phyloP scores from a whole-genome alignment of 2,888 invertebrate genomes.

The Ariolimax columbianus region DNA sequence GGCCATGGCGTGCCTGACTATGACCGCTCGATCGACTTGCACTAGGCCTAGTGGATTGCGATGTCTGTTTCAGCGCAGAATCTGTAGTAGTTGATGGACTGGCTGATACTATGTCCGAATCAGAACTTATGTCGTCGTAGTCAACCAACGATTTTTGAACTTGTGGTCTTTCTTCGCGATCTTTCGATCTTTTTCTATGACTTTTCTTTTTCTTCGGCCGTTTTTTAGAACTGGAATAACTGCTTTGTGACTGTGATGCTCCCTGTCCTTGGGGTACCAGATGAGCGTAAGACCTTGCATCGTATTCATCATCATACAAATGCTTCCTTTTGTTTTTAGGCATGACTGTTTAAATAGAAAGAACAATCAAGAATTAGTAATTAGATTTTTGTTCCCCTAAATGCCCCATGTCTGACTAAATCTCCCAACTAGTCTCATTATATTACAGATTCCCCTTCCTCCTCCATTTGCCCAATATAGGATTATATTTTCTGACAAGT shows the following conservation, averaged over 20 bases:
- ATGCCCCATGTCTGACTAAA: neutral
- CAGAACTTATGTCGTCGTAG: constrained; percentile 74
- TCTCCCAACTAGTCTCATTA: neutral
- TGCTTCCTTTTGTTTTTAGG: constrained; percentile 45
- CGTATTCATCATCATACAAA: constrained; percentile 66
- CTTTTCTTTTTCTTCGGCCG: constrained; percentile 56
- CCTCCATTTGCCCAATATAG: constrained; percentile 5
- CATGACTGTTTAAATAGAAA: constrained; percentile 34
- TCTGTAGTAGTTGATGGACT: constrained; percentile 50
- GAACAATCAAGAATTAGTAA: constrained; percentile 21
- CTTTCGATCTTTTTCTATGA: constrained; percentile 49
- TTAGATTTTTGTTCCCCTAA: neutral
- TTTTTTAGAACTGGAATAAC: constrained; percentile 62
- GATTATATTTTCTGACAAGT: neutral
- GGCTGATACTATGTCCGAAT: constrained; percentile 62
- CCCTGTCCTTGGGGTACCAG: constrained; percentile 61
- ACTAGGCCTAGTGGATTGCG: neutral
- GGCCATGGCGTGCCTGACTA: constrained; percentile 25
- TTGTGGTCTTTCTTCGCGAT: constrained; percentile 46
- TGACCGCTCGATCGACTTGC: constrained; percentile 33
- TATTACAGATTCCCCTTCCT: neutral
- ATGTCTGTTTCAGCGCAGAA: neutral
- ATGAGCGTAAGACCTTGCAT: constrained; percentile 72
- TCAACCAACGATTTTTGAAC: constrained; percentile 66
- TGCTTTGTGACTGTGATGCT: constrained; percentile 36